Evolutionary conservation across 2,113 vertebrate genomes (phyloP).

Genomic region (Cyanistes caeruleus): DNA sequence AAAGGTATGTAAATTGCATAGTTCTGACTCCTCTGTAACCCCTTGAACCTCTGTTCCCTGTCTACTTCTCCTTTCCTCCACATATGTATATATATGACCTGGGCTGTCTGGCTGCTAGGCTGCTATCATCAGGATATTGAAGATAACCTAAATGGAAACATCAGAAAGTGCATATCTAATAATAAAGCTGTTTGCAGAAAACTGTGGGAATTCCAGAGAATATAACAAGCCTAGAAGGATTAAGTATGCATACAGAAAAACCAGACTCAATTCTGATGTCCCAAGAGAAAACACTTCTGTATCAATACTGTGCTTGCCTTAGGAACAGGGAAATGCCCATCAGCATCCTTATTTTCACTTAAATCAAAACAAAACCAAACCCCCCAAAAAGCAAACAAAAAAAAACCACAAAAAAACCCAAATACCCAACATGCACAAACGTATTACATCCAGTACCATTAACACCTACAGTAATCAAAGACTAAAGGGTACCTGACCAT

Average conservation of each 20-base stretch:
- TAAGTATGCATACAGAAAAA: not conserved
- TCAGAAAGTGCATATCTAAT: not conserved
- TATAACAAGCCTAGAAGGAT: not conserved
- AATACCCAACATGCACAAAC: not conserved
- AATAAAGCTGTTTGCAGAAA: slow-evolving; percentile 12
- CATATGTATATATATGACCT: not conserved
- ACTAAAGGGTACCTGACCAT: not conserved
- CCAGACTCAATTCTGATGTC: not conserved
- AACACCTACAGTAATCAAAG: not conserved
- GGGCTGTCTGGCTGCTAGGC: not conserved
- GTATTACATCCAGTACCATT: not conserved
- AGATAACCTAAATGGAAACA: not conserved
- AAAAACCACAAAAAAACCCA: not conserved
- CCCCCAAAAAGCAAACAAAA: not conserved
- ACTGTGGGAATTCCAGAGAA: not conserved
- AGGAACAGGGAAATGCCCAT: not conserved
- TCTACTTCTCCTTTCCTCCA: not conserved
- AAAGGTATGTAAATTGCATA: not conserved
- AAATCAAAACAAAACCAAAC: not conserved
- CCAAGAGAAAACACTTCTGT: not conserved
- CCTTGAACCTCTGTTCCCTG: not conserved
- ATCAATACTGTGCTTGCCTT: not conserved
- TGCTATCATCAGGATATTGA: not conserved
- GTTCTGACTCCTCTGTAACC: not conserved
- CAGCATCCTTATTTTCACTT: not conserved